Conservation (phyloP, 2,888 invertebrate genomes). For the Orthosia gracilis region DNA sequence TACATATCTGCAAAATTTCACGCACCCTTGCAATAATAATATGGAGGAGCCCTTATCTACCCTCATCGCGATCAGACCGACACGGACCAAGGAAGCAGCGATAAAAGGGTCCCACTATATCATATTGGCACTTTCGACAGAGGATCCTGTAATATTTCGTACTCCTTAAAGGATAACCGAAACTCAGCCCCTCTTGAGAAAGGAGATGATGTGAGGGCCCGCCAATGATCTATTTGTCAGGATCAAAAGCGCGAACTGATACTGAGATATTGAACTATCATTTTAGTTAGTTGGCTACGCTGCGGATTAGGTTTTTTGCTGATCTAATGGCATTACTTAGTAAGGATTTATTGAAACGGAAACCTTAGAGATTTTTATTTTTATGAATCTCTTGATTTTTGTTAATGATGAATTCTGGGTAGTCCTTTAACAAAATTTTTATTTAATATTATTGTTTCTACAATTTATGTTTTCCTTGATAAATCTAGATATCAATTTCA, state of each 20-base stretch:
- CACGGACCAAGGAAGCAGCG: slow-evolving; percentile 73
- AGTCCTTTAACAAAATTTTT: too few relatives aligned
- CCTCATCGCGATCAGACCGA: slow-evolving; percentile 79
- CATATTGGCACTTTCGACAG: slow-evolving; percentile 88
- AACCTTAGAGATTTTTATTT: not conserved
- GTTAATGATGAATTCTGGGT: not conserved
- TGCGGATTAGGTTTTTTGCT: slow-evolving; percentile 11
- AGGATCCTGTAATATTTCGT: slow-evolving; percentile 83
- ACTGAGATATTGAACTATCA: slow-evolving; percentile 56
- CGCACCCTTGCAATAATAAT: slow-evolving; percentile 89
- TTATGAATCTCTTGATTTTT: not conserved
- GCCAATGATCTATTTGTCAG: slow-evolving; percentile 70
- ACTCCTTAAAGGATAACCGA: slow-evolving; percentile 81
- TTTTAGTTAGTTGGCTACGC: slow-evolving; percentile 42
- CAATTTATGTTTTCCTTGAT: not conserved
- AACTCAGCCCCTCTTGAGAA: slow-evolving; percentile 68
- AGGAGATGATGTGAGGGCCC: slow-evolving; percentile 72
- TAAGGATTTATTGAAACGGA: too few relatives aligned
- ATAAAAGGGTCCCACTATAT: slow-evolving; percentile 88
- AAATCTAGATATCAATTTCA: not conserved
- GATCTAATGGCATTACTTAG: not conserved
- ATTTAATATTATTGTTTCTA: not conserved
- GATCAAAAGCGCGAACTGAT: slow-evolving; percentile 64
- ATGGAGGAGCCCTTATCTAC: slow-evolving; percentile 84
- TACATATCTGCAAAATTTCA: slow-evolving; percentile 88